A percentile compares a stretch with the other conserved stretches of the same genome.
These are phyloP conservation scores for Natrix natrix DNA, from an alignment of 2,797 vertebrate genomes.

Conservation along the genomic window DNA sequence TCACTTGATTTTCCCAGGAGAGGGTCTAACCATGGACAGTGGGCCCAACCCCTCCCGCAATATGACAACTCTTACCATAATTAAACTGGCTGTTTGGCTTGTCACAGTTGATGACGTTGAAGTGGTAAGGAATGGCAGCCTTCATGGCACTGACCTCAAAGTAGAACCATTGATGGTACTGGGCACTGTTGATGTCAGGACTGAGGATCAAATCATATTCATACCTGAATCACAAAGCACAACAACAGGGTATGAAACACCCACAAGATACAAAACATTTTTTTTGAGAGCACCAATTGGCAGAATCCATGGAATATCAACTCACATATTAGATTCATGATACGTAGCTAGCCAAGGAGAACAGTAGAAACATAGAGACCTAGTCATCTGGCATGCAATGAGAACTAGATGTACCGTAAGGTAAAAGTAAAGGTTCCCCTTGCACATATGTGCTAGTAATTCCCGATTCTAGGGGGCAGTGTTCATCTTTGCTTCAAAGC, in stretches of 20 bases:
- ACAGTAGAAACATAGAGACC: background rate
- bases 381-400: background rate
- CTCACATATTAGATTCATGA: background rate
- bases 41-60: background rate
- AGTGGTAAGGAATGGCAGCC: slow-evolving; percentile 77
- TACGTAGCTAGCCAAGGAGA: background rate
- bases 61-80: slow-evolving; percentile 78
- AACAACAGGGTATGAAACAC: background rate
- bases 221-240: slow-evolving; percentile 67
- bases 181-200: slow-evolving; percentile 78
- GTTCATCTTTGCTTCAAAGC: too few species aligned
- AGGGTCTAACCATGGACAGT: background rate
- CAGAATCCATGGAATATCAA: background rate
- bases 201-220: slow-evolving; percentile 92
- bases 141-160: slow-evolving; percentile 85
- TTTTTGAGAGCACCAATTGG: background rate
- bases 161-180: slow-evolving; percentile 93
- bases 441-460: too few species aligned
- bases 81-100: slow-evolving; percentile 95
- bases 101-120: slow-evolving; percentile 95
- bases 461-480: too few species aligned
- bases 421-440: too few species aligned
- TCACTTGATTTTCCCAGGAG: background rate
- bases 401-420: background rate
- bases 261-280: too few species aligned